Percentiles rank a stretch among this genome's conserved stretches.
Conservation (phyloP, 2,113 vertebrate genomes). For the Rhinopomastus cyanomelas region DNA sequence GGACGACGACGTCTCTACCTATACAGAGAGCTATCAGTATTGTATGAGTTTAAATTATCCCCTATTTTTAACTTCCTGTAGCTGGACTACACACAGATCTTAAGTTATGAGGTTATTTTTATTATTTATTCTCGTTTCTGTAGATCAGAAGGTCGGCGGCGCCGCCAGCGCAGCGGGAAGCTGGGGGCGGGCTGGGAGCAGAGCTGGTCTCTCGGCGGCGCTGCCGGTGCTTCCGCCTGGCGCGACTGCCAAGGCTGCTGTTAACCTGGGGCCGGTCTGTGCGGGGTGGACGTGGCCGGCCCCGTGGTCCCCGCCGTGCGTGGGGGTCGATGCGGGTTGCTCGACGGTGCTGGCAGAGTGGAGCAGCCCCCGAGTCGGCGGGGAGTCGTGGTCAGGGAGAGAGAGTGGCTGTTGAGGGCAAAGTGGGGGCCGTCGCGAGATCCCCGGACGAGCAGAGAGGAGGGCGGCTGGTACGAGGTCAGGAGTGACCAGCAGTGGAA, state of each 20-base stretch:
- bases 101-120: conserved; percentile 93
- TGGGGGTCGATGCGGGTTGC: neutral
- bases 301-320: neutral
- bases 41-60: conserved; percentile 90
- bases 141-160: conserved; percentile 82
- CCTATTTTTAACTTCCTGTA: conserved; percentile 88
- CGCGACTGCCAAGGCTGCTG: neutral
- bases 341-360: fast-evolving
- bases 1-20: conserved; percentile 82
- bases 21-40: conserved; percentile 82
- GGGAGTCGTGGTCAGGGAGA: neutral
- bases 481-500: neutral
- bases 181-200: conserved; percentile 44
- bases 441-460: neutral
- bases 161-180: conserved; percentile 81
- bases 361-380: neutral
- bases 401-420: neutral
- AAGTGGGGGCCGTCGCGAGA: too few relatives aligned
- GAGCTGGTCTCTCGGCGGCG: conserved; percentile 26
- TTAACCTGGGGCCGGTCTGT: neutral
- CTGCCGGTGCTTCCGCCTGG: neutral
- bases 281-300: neutral
- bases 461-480: fast-evolving
- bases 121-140: conserved; percentile 82
- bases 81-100: conserved; percentile 95